Evolutionary conservation across 1,140 invertebrate species (phyloP).

Genomic region (Agrilus planipennis): DNA sequence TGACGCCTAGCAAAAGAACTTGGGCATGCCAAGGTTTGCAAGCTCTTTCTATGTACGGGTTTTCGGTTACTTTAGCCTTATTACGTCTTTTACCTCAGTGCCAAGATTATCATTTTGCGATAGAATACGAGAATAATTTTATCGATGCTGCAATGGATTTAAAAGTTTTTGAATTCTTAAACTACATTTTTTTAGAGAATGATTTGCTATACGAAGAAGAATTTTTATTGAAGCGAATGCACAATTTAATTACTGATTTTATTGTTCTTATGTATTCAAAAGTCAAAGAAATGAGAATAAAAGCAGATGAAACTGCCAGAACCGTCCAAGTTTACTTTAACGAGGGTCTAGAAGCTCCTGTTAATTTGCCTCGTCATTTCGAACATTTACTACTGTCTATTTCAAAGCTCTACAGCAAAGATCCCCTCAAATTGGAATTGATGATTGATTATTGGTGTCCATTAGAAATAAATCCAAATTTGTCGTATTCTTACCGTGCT

Average conservation of each 20-base stretch:
- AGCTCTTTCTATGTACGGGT: slow-evolving; percentile 63
- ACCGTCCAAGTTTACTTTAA: slow-evolving; percentile 67
- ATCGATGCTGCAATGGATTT: slow-evolving; percentile 66
- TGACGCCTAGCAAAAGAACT: slow-evolving; percentile 38
- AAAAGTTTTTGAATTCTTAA: slow-evolving; percentile 69
- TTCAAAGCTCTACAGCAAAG: slow-evolving; percentile 63
- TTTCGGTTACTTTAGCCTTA: slow-evolving; percentile 69
- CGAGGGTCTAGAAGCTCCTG: slow-evolving; percentile 70
- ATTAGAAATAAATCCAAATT: slow-evolving; percentile 40
- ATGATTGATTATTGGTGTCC: slow-evolving; percentile 76
- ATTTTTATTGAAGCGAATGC: slow-evolving; percentile 74
- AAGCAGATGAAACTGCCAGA: slow-evolving; percentile 80
- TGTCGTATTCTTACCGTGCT: slow-evolving; percentile 22
- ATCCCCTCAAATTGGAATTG: slow-evolving; percentile 58
- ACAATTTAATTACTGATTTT: slow-evolving; percentile 82
- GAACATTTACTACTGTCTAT: slow-evolving; percentile 71
- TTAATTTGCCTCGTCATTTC: slow-evolving; percentile 65
- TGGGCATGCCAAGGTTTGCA: slow-evolving; percentile 56
- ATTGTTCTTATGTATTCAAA: slow-evolving; percentile 88
- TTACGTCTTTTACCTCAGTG: slow-evolving; percentile 49
- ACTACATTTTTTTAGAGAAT: slow-evolving; percentile 58
- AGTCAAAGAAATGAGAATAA: slow-evolving; percentile 66
- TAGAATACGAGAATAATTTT: slow-evolving; percentile 65
- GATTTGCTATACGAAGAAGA: slow-evolving; percentile 60
- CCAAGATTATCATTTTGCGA: slow-evolving; percentile 23